Conservation (phyloP, 2,797 vertebrate genomes). For the Nannoperca australis region DNA sequence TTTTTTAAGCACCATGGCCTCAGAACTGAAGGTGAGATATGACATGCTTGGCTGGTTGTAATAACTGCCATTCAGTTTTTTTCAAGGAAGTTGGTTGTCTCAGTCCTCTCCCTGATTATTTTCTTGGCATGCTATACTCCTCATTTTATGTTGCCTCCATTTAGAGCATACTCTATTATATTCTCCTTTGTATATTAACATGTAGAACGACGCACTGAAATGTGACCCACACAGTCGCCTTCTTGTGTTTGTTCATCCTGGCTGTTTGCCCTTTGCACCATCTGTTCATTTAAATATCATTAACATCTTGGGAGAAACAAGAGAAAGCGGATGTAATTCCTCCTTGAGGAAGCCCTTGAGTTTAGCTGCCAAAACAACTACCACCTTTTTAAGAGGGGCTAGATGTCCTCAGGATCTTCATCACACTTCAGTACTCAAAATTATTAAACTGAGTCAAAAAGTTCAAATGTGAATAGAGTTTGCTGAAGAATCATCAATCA, state of each 20-base stretch:
- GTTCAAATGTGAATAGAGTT: no score
- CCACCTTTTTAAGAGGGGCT: background rate
- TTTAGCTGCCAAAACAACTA: background rate
- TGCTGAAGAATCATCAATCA: no score
- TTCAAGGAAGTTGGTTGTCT: background rate
- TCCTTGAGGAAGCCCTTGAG: background rate
- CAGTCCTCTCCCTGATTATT: background rate
- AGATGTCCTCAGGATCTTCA: no score
- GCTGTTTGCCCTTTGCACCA: slow-evolving; percentile 54
- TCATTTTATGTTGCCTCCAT: background rate
- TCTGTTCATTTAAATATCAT: slow-evolving; percentile 53
- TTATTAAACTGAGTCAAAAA: no score
- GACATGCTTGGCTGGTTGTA: background rate
- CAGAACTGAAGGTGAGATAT: background rate
- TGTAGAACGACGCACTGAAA: slow-evolving; percentile 39
- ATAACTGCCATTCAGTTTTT: background rate
- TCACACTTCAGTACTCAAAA: no score
- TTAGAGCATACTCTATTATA: slow-evolving; percentile 6
- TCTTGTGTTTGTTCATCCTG: slow-evolving; percentile 24
- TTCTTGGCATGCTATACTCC: background rate
- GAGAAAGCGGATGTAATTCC: slow-evolving; percentile 4
- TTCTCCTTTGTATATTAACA: slow-evolving; percentile 45
- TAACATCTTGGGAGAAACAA: slow-evolving; percentile 38
- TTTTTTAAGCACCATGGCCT: background rate
- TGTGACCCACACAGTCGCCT: slow-evolving; percentile 11